Evolutionary conservation across 2,113 vertebrate genomes (phyloP).

Genomic region (Empidonax traillii): DNA sequence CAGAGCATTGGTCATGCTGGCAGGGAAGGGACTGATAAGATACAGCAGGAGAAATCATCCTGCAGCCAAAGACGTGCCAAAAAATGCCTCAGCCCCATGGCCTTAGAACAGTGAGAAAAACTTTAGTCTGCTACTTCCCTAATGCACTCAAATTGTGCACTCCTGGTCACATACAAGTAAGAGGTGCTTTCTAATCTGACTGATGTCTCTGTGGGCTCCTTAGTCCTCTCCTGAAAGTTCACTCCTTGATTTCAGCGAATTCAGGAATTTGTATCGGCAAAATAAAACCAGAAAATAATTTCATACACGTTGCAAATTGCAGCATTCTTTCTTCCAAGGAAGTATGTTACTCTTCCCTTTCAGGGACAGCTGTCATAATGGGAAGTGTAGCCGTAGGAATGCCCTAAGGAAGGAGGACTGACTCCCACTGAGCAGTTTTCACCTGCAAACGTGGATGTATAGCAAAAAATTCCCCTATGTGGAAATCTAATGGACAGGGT

Average conservation of each 20-base stretch:
- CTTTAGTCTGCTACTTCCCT: neutral
- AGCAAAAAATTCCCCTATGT: neutral
- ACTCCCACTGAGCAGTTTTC: neutral
- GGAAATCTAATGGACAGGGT: neutral
- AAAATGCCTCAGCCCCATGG: neutral
- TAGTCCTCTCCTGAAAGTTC: neutral
- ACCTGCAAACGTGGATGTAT: neutral
- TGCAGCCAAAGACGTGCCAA: rapidly evolving
- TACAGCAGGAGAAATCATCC: neutral
- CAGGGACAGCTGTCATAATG: neutral
- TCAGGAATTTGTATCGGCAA: neutral
- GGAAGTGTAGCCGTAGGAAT: neutral
- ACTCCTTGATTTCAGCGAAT: neutral
- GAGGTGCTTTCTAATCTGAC: neutral
- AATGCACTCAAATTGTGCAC: neutral
- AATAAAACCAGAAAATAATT: neutral
- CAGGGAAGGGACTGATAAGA: neutral
- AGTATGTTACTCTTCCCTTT: neutral
- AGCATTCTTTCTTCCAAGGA: neutral
- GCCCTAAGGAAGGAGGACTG: neutral
- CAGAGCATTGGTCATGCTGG: neutral
- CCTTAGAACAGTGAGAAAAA: neutral
- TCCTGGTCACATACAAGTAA: neutral
- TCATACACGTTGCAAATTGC: neutral
- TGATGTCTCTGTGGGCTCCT: neutral